Conservation (phyloP, 2,888 invertebrate species). For the Heteropelma amictum region DNA sequence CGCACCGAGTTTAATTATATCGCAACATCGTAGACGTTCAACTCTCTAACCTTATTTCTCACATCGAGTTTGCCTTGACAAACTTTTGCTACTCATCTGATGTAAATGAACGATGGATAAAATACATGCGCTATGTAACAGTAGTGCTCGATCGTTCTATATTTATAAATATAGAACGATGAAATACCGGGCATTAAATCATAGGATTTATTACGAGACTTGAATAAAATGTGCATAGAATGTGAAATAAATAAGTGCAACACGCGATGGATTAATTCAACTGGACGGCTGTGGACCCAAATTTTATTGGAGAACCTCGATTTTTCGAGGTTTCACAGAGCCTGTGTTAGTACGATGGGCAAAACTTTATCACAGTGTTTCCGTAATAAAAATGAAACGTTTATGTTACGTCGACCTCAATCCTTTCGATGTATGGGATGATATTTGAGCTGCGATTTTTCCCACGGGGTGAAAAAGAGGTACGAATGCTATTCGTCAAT, state of each 20-base stretch:
- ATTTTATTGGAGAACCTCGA: not conserved
- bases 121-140: not conserved
- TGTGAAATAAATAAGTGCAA: not conserved
- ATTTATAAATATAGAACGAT: not conserved
- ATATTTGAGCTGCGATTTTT: too few species aligned
- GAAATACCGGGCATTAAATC: too few species aligned
- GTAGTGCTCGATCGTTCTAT: not conserved
- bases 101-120: not conserved
- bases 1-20: not conserved
- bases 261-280: not conserved
- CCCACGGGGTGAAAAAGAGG: too few species aligned
- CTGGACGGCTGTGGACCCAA: not conserved
- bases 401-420: too few species aligned
- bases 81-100: not conserved
- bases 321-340: not conserved
- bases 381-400: too few species aligned
- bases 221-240: too few species aligned
- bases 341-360: too few species aligned
- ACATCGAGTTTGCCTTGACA: slow-evolving; percentile 13
- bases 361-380: too few species aligned
- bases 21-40: not conserved
- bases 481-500: too few species aligned
- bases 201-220: too few species aligned
- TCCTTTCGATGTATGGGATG: too few species aligned
- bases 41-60: slow-evolving; percentile 9